Conservation (phyloP, 2,888 invertebrate genomes). For the Hirudinaria manillensis region DNA sequence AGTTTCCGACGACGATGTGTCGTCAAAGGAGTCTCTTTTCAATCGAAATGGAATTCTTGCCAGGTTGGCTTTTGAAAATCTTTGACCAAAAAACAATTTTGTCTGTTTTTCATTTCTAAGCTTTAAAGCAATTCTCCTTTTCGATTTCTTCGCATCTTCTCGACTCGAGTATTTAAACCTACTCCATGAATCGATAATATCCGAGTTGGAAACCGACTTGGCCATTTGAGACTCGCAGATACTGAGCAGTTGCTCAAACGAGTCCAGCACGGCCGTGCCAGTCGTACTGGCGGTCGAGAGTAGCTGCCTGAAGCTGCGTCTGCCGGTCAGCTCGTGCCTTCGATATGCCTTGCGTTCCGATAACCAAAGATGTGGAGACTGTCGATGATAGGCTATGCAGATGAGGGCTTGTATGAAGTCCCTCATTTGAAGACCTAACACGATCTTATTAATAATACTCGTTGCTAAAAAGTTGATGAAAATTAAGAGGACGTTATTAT, state of each 20-base stretch:
- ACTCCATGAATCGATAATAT: neutral
- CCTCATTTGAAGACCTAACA: neutral
- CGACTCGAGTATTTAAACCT: neutral
- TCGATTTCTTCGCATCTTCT: too few relatives aligned
- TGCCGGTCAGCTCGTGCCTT: neutral
- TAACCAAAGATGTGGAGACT: neutral
- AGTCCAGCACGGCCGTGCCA: neutral
- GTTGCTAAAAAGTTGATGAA: neutral
- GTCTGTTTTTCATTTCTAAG: too few relatives aligned
- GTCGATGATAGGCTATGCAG: slow-evolving; percentile 14
- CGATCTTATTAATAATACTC: neutral
- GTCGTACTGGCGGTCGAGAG: neutral
- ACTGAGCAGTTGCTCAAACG: neutral
- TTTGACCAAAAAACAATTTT: too few relatives aligned
- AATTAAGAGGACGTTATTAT: neutral
- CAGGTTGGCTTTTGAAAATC: too few relatives aligned
- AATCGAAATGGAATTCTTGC: too few relatives aligned
- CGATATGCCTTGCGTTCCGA: slow-evolving; percentile 3
- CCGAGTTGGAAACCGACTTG: neutral
- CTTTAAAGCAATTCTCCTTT: too few relatives aligned
- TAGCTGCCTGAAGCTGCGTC: slow-evolving; percentile 2
- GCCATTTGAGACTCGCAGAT: neutral
- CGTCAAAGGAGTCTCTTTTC: too few relatives aligned
- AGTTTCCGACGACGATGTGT: too few relatives aligned
- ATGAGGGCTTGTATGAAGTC: slow-evolving; percentile 25